Percentiles rank a stretch among this genome's conserved stretches.
Conservation (phyloP, 2,797 vertebrate genomes). For the Epinephelus awoara region DNA sequence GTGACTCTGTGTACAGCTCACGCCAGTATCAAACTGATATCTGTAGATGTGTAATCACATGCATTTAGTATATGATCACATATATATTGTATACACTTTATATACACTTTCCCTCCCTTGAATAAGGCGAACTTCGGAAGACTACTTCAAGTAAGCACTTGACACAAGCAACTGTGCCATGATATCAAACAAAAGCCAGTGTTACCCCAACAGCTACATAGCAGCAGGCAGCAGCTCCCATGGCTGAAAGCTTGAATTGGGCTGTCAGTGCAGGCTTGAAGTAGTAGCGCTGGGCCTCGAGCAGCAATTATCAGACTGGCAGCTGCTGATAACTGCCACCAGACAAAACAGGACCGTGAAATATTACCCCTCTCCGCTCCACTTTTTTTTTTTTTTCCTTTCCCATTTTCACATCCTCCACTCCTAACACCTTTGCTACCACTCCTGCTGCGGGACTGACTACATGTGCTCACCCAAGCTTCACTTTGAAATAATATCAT, state of each 20-base stretch:
- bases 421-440: constrained; percentile 47
- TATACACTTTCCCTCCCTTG: constrained; percentile 21
- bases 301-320: constrained; percentile 84
- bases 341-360: constrained; percentile 79
- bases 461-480: constrained; percentile 19
- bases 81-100: not conserved
- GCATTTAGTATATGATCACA: constrained; percentile 17
- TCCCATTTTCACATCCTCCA: constrained; percentile 55
- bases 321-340: constrained; percentile 84
- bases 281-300: constrained; percentile 70
- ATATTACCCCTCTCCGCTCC: constrained; percentile 65
- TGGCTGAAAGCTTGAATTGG: constrained; percentile 73
- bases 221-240: constrained; percentile 58
- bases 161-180: constrained; percentile 49
- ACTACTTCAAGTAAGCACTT: constrained; percentile 47
- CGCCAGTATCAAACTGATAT: not conserved
- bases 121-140: constrained; percentile 36
- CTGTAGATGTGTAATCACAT: not conserved
- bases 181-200: constrained; percentile 70
- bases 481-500: constrained; percentile 17
- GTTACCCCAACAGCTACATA: constrained; percentile 63
- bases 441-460: constrained; percentile 26
- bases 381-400: constrained; percentile 20
- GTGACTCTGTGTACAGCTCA: not conserved
- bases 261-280: constrained; percentile 79